Percentiles rank a stretch among this genome's conserved stretches.
Conservation (phyloP, 2,888 invertebrate species). For the Lepeophtheirus nordmannii region DNA sequence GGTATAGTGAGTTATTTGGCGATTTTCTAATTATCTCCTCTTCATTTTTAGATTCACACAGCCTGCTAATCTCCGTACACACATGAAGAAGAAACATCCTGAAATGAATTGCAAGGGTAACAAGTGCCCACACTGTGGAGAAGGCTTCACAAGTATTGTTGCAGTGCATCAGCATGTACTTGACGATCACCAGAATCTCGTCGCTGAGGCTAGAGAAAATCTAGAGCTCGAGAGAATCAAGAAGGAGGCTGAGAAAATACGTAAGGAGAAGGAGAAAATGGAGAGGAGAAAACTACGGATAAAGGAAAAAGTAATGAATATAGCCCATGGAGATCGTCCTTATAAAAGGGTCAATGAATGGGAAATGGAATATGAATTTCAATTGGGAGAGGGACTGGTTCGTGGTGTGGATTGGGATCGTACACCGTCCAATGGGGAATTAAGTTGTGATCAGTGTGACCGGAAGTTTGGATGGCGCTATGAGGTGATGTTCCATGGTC, state of each 20-base stretch:
- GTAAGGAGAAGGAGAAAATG: neutral
- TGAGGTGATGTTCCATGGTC: conserved; percentile 22
- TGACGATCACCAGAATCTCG: conserved; percentile 21
- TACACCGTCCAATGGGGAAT: conserved; percentile 18
- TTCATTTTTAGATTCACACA: conserved; percentile 14
- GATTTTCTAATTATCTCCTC: neutral
- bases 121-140: conserved; percentile 20
- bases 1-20: neutral
- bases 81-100: conserved; percentile 19
- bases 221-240: neutral
- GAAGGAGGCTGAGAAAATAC: conserved; percentile 18
- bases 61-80: conserved; percentile 20
- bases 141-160: conserved; percentile 9
- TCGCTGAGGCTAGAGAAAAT: conserved; percentile 6
- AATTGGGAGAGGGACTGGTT: conserved; percentile 19
- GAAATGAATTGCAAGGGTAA: conserved; percentile 2
- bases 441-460: conserved; percentile 17
- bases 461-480: conserved; percentile 22
- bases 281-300: neutral
- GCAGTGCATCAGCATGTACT: conserved; percentile 21
- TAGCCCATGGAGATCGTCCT: neutral
- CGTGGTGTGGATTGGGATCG: conserved; percentile 24
- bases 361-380: conserved; percentile 20
- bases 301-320: neutral
- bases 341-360: conserved; percentile 14